Evolutionary conservation across 2,888 invertebrate genomes (phyloP), one percentile per base, ranked within the genome.

Genomic region (Philereme transversata): DNA sequence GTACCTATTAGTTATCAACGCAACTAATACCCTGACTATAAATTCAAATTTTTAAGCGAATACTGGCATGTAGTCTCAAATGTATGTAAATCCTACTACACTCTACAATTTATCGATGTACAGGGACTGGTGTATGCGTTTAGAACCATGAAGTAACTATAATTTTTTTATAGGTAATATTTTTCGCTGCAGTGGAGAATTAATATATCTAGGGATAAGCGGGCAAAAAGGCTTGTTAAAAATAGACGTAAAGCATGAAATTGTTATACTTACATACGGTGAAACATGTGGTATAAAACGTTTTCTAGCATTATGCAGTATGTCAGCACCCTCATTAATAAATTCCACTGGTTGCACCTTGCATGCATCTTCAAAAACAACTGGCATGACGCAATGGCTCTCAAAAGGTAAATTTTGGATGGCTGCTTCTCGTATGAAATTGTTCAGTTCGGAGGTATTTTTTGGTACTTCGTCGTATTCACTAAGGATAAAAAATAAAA

Each of bases 201-300:
- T 22, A 22, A 22, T 22, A 22, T 22, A n/a, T n/a, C n/a, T n/a
- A 38, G 36, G 5, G 5, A 7, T 7, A 7, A 38, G 36, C 36
- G 36, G 36, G 1, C 8, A 6, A 40, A 6, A 5, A 5, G 8
- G 40, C 8, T 8, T 40, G 7, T 7, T 8, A 40, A 40, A 40
- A 8, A 5, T 5, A 40, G 6, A 8, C 6, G 7, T 5, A 40
- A 40, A 6, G 6, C 6, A 7, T 5, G 5, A 8, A 6, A 6
- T 40, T 8, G 40, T 6, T 7, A 10, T 43, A 87, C 91, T 88
- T 81, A 92, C 91, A 67, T 85, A 84, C 5, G 92, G 92, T 0
- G 90, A 85, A 4, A 92, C 71, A 62, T 90, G 90, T 0, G 90
- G 90, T 0, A 90, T 69, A 65, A 82, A 89, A 56, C 81, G 77